Base-by-base conservation (phyloP, 2,113 vertebrate genomes). In the Gulo gulo region DNA sequence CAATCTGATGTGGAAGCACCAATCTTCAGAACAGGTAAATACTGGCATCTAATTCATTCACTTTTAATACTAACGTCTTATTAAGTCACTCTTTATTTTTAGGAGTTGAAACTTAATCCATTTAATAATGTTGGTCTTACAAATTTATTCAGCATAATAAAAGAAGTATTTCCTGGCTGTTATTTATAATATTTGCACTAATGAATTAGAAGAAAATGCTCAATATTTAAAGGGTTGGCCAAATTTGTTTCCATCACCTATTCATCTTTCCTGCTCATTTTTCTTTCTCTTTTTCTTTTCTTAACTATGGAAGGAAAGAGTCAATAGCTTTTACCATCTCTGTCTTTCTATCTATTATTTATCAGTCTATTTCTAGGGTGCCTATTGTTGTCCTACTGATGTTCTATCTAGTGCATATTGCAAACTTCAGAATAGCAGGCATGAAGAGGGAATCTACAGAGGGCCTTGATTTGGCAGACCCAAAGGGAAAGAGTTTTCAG, bases 301-400 rank as follows among this genome's bases (percentile, higher is more conserved):
- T 93, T 63, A 78, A n/a, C 47, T 76, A 85, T 69, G 63, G 16
- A 86, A 87, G 29, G 52, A 88, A 91, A 50, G 14, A 88, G 50
- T 85, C 82, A 52, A 52, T 71, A 26, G 61, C 13, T 84, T 96
- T 97, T 81, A 78, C 39, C 15, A 55, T 71, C 13, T 50, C 79
- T 73, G 1, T 89, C 29, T 93, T 52, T 92, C 84, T 76, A 95
- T 97, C 63, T 96, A 95, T 96, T 97, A 97, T 84, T 90, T 90
- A 94, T 81, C 81, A 67, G 24, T 82, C 63, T 79, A 9, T 95
- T 94, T 88, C 76, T 69, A 6, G 31, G 69, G 39, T 85, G 63
- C 45, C 59, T 91, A 42, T 82, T 83, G 23, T 79, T 90, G 93
- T 71, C 71, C 36, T 57, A 39, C 59, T 74, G 42, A 96, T n/a